Conservation (phyloP, 2,888 invertebrate genomes). For the Augiades crinisus region DNA sequence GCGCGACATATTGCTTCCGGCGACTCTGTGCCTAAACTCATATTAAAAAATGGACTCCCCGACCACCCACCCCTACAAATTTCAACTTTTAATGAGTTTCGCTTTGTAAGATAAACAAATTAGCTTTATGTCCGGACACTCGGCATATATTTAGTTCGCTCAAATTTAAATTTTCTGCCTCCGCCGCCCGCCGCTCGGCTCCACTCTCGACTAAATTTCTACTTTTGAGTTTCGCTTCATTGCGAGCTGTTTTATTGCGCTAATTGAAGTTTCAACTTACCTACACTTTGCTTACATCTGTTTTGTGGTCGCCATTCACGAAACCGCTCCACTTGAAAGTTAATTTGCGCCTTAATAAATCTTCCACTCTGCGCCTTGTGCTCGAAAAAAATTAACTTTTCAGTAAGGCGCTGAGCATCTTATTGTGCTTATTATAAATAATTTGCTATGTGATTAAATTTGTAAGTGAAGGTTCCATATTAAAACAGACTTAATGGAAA, state of each 20-base stretch:
- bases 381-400: constrained; percentile 3
- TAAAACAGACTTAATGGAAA: too few species aligned
- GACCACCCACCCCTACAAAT: constrained; percentile 31
- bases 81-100: constrained; percentile 49
- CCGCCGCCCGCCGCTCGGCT: background rate
- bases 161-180: constrained; percentile 21
- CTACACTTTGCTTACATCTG: constrained; percentile 12
- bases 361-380: background rate
- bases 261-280: constrained; percentile 13
- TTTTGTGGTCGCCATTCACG: constrained; percentile 7
- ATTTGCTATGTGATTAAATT: background rate
- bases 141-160: constrained; percentile 24
- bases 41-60: constrained; percentile 36
- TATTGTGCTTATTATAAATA: background rate
- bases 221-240: constrained; percentile 18
- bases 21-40: constrained; percentile 30
- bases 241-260: background rate
- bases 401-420: background rate
- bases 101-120: constrained; percentile 50
- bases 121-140: constrained; percentile 35
- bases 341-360: constrained; percentile 15
- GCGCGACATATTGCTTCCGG: constrained; percentile 39
- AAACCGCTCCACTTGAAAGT: constrained; percentile 8
- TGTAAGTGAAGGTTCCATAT: too few species aligned
- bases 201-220: constrained; percentile 1